phyloP scores from a whole-genome alignment of 2,888 invertebrate genomes.

The Melanargia galathea region DNA sequence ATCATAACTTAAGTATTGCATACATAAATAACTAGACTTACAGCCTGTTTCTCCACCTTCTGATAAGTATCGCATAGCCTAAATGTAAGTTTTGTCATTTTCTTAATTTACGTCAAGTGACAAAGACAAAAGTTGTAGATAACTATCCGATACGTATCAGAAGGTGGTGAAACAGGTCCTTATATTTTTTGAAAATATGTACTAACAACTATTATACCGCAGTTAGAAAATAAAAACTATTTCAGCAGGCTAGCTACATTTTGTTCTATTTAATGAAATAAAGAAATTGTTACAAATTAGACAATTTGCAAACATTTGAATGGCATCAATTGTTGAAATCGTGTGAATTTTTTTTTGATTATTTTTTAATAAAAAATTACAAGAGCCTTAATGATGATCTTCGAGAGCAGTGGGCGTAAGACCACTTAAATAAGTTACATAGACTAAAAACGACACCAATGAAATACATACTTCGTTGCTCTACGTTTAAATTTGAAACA shows the following conservation, averaged over 20 bases:
- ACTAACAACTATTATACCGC: conserved; percentile 29
- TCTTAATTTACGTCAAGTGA: no score
- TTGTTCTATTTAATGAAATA: conserved; percentile 5
- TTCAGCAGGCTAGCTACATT: conserved; percentile 15
- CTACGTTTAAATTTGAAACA: no score
- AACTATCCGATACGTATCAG: no score
- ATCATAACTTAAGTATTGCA: background rate
- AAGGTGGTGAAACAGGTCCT: no score
- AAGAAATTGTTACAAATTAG: background rate
- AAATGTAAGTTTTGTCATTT: no score
- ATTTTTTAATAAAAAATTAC: conserved; percentile 2
- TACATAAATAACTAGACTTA: background rate
- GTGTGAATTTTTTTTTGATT: background rate
- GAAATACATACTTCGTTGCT: no score
- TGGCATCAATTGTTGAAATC: background rate
- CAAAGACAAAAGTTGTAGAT: no score
- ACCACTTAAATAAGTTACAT: no score
- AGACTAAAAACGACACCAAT: no score
- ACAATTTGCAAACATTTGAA: background rate
- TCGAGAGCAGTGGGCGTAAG: background rate
- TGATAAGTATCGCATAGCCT: no score
- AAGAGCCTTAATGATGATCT: background rate
- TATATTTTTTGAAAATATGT: background rate
- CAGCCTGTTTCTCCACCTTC: no score
- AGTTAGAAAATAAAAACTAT: conserved; percentile 29